Conservation (phyloP, 1,140 invertebrate species). For the Drosophila yakuba region DNA sequence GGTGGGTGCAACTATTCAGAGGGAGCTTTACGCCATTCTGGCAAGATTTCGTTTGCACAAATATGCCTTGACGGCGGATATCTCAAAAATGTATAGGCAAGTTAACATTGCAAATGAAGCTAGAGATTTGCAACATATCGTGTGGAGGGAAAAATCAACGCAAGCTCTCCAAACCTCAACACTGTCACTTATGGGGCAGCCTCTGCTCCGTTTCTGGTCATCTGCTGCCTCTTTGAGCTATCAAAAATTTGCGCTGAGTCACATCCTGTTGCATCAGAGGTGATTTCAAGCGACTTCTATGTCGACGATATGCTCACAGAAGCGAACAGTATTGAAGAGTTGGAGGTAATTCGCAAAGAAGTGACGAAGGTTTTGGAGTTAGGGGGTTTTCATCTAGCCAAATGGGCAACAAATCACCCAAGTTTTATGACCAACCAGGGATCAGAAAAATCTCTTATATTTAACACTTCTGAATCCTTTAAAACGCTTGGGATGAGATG, state of each 20-base stretch:
- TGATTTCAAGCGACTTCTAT: not conserved
- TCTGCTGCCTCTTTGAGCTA: conserved; percentile 5
- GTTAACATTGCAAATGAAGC: not conserved
- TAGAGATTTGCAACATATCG: conserved; percentile 13
- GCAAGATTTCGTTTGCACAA: conserved; percentile 21
- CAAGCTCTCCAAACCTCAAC: conserved; percentile 1
- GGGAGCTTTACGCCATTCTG: not conserved
- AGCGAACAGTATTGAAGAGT: not conserved
- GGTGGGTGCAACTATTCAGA: too few relatives aligned
- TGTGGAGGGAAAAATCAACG: conserved; percentile 11
- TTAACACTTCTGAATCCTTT: too few relatives aligned
- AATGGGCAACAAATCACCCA: too few relatives aligned
- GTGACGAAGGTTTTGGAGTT: too few relatives aligned
- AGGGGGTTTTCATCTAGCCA: too few relatives aligned
- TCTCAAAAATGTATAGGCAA: conserved; percentile 24
- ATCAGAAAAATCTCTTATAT: too few relatives aligned
- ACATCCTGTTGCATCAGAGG: not conserved
- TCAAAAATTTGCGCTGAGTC: conserved; percentile 1
- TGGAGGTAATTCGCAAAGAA: too few relatives aligned
- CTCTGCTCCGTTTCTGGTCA: not conserved
- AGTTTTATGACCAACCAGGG: too few relatives aligned
- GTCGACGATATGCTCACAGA: conserved; percentile 6
- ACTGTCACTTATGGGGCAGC: not conserved
- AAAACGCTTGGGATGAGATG: too few relatives aligned
- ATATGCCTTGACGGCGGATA: conserved; percentile 14